Conservation (phyloP, 2,113 vertebrate species). For the Colistium nudipinnis region DNA sequence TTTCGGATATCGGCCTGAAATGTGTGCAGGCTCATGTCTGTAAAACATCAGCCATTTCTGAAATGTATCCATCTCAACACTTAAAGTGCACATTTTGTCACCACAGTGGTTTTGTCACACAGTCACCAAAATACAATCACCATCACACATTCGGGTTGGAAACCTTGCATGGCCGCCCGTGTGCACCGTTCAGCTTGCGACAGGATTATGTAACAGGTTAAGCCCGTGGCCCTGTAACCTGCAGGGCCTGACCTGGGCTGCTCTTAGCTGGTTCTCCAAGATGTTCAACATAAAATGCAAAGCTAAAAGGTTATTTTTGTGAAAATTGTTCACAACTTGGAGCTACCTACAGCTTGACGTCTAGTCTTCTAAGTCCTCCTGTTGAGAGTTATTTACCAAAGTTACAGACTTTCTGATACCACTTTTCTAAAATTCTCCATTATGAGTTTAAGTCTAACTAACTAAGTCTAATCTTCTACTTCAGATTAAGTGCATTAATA, state of each 20-base stretch:
- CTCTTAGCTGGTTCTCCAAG: slow-evolving; percentile 19
- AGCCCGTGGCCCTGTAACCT: slow-evolving; percentile 37
- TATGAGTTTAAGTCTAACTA: no score
- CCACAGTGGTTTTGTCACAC: slow-evolving; percentile 9
- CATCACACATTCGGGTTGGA: slow-evolving; percentile 27
- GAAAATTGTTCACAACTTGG: no score
- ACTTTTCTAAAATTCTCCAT: no score
- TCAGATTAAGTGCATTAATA: no score
- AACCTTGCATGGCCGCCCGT: slow-evolving; percentile 24
- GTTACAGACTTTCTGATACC: no score
- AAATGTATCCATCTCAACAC: slow-evolving; percentile 7
- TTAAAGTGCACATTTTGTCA: slow-evolving; percentile 11
- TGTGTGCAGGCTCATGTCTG: slow-evolving; percentile 12
- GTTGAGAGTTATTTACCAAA: no score
- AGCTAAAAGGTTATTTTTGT: no score
- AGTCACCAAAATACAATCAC: slow-evolving; percentile 24
- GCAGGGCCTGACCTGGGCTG: slow-evolving; percentile 48
- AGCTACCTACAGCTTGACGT: no score
- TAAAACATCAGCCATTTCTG: slow-evolving; percentile 18
- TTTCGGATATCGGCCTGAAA: slow-evolving; percentile 13
- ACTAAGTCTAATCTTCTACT: no score
- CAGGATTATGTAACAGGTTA: slow-evolving; percentile 62
- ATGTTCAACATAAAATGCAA: not conserved
- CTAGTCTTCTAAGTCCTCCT: no score
- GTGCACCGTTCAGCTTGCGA: slow-evolving; percentile 25